phyloP scores from a whole-genome alignment of 2,888 invertebrate species.

The Lasioglossum lativentre region DNA sequence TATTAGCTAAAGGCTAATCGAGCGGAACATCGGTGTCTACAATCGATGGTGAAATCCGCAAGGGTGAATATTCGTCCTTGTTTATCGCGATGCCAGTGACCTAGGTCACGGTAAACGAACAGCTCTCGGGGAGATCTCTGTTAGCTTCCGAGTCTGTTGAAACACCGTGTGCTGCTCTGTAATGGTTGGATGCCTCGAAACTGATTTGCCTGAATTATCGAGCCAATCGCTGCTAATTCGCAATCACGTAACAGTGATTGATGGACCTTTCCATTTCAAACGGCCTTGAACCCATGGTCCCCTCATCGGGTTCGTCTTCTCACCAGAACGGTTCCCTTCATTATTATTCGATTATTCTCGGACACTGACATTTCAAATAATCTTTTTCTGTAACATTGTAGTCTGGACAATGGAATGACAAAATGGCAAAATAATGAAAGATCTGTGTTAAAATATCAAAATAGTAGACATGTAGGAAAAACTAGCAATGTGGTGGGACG shows the following conservation, averaged over 20 bases:
- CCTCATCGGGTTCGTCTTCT: background rate
- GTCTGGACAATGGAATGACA: background rate
- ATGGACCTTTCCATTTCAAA: constrained; percentile 67
- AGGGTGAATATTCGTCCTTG: constrained; percentile 48
- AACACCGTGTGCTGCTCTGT: constrained; percentile 11
- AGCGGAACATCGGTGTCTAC: background rate
- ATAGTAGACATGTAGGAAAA: no score
- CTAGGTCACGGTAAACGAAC: constrained; percentile 49
- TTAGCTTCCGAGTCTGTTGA: constrained; percentile 21
- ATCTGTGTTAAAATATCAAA: background rate
- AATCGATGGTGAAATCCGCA: constrained; percentile 47
- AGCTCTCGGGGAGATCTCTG: constrained; percentile 23
- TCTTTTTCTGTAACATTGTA: accelerated
- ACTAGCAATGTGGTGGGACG: no score
- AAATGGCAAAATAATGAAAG: background rate
- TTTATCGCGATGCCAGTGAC: constrained; percentile 46
- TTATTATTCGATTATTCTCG: background rate
- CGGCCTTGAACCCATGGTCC: constrained; percentile 60
- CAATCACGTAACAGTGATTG: constrained; percentile 67
- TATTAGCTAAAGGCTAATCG: background rate
- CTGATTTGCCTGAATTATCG: constrained; percentile 57
- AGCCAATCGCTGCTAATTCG: constrained; percentile 60
- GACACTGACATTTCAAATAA: background rate
- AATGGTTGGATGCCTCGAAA: constrained; percentile 37
- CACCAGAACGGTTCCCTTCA: background rate